Evolutionary conservation across 2,888 invertebrate species (phyloP).

Genomic region (Clistopyga incitator): DNA sequence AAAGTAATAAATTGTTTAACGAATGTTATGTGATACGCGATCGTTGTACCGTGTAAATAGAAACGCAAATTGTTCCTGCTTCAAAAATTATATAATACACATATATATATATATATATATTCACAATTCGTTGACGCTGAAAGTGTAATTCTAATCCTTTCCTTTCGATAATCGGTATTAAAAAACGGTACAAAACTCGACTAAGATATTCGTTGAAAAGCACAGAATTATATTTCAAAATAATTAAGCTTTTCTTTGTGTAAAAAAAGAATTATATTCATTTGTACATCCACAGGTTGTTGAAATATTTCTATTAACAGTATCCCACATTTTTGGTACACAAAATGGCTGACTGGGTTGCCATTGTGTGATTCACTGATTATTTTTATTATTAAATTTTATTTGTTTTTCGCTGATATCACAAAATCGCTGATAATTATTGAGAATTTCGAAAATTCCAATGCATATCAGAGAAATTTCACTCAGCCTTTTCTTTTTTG

Average conservation of each 20-base stretch:
- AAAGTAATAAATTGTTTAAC: constrained; percentile 16
- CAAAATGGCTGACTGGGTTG: constrained; percentile 5
- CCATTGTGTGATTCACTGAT: constrained; percentile 8
- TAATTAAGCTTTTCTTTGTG: background rate
- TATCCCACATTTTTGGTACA: background rate
- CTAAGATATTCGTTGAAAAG: background rate
- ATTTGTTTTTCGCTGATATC: too few species aligned
- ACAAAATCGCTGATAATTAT: too few species aligned
- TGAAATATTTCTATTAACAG: background rate
- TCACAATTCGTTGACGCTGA: background rate
- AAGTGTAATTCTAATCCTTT: background rate
- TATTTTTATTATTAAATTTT: too few species aligned
- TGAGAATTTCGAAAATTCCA: too few species aligned
- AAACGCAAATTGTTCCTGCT: constrained; percentile 18
- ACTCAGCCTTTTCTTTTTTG: too few species aligned
- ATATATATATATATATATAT: constrained; percentile 15
- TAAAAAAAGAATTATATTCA: constrained; percentile 34
- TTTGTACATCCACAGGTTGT: constrained; percentile 53
- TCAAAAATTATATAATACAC: constrained; percentile 48
- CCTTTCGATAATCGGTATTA: background rate
- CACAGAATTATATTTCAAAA: background rate
- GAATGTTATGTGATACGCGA: constrained; percentile 45
- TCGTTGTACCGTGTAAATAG: constrained; percentile 61
- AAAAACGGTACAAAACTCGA: background rate
- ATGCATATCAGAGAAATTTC: background rate